phyloP scores from a whole-genome alignment of 2,113 vertebrate genomes.

The Cochlearius cochlearius region DNA sequence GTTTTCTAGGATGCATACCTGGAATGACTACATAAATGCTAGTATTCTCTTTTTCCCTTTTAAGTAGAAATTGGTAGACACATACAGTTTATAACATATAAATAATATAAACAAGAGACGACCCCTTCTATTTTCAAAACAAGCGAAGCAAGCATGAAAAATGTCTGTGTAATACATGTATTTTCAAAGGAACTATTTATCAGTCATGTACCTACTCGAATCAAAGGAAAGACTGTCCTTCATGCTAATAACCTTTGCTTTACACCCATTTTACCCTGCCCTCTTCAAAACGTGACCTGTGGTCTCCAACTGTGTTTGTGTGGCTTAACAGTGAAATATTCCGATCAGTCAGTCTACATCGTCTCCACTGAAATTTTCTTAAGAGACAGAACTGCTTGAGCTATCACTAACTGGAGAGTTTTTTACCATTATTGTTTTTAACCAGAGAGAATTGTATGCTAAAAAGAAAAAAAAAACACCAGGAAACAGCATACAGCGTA shows the following conservation, averaged over 20 bases:
- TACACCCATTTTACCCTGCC: background rate
- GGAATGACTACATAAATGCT: background rate
- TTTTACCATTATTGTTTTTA: background rate
- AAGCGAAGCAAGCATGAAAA: background rate
- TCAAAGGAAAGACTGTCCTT: background rate
- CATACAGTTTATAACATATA: background rate
- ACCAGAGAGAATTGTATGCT: background rate
- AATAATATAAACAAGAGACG: background rate
- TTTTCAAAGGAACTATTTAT: background rate
- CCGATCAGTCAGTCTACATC: background rate
- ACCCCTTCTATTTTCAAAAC: background rate
- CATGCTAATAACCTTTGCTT: background rate
- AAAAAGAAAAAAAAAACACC: background rate
- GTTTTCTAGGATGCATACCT: background rate
- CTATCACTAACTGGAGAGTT: background rate
- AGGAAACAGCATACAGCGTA: background rate
- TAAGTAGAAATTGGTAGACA: background rate
- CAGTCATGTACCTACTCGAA: background rate
- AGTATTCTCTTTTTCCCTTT: background rate
- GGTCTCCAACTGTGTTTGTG: background rate
- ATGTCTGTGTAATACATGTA: background rate
- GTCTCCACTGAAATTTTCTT: background rate
- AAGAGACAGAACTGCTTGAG: background rate
- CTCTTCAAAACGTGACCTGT: background rate
- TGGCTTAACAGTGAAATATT: background rate